Conservation (phyloP, 2,888 invertebrate genomes). For the Phrixothrix hirtus region DNA sequence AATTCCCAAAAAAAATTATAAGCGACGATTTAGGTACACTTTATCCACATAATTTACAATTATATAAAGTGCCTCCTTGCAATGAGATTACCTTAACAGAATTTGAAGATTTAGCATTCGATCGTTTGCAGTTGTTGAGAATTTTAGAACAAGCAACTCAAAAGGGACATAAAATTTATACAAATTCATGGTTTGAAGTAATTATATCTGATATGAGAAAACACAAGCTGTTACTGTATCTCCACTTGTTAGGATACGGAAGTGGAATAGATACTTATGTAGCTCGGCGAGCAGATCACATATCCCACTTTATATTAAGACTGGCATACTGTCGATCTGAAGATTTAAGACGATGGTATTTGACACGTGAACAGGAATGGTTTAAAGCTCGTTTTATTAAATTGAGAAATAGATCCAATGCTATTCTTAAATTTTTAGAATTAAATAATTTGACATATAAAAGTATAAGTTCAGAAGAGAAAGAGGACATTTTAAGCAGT, state of each 20-base stretch:
- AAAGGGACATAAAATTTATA: constrained; percentile 64
- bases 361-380: constrained; percentile 85
- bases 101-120: constrained; percentile 85
- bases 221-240: constrained; percentile 69
- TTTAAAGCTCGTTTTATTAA: constrained; percentile 79
- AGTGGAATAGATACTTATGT: constrained; percentile 66
- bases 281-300: constrained; percentile 76
- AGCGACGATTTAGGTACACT: constrained; percentile 56
- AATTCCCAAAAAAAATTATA: constrained; percentile 27
- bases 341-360: constrained; percentile 86
- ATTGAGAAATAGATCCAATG: constrained; percentile 61
- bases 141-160: constrained; percentile 74
- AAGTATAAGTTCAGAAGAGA: constrained; percentile 70
- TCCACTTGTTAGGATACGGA: constrained; percentile 64
- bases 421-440: constrained; percentile 68
- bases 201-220: constrained; percentile 68
- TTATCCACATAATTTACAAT: constrained; percentile 76
- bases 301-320: constrained; percentile 91
- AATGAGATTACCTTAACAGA: constrained; percentile 76
- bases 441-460: constrained; percentile 69
- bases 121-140: constrained; percentile 78
- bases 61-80: constrained; percentile 77
- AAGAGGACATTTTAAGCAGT: constrained; percentile 62
- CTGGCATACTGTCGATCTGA: constrained; percentile 88
- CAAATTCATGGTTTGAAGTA: constrained; percentile 70